A percentile compares a stretch with the other conserved stretches of the same genome.
Conservation (phyloP, 2,113 vertebrate genomes). For the Dicerorhinus sumatrensis region DNA sequence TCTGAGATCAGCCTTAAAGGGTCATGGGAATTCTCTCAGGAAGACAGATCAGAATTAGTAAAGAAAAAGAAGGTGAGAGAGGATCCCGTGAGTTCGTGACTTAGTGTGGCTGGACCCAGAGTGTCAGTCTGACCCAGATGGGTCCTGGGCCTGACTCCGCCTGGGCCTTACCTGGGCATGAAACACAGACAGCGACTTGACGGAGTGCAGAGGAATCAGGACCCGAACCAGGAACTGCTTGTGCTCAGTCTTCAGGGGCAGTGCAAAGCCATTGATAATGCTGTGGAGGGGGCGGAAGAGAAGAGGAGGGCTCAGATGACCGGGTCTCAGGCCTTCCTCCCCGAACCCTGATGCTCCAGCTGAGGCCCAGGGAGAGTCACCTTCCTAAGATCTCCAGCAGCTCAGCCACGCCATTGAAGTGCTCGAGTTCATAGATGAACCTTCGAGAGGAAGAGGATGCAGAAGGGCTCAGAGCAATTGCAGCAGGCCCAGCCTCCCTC, state of each 20-base stretch:
- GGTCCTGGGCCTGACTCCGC: not conserved
- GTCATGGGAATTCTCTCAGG: not conserved
- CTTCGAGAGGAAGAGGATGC: conserved; percentile 67
- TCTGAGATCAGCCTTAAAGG: not conserved
- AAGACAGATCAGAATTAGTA: not conserved
- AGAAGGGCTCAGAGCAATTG: not conserved
- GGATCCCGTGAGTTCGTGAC: not conserved
- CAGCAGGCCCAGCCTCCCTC: no score
- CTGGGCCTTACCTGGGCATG: conserved; percentile 93
- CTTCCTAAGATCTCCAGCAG: conserved; percentile 91
- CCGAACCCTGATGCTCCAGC: not conserved
- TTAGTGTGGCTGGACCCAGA: not conserved
- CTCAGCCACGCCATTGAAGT: conserved; percentile 91
- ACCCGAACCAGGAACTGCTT: conserved; percentile 96
- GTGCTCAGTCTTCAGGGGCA: conserved; percentile 95
- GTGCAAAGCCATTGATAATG: conserved; percentile 96
- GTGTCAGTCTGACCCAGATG: not conserved
- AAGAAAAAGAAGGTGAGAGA: not conserved
- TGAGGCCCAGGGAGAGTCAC: conserved; percentile 72
- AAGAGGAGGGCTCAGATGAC: not conserved
- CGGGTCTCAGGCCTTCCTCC: not conserved
- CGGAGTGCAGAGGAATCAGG: conserved; percentile 95
- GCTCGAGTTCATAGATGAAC: conserved; percentile 91
- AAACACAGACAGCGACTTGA: conserved; percentile 95
- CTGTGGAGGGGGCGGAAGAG: conserved; percentile 78